Evolutionary conservation across 2,888 invertebrate species (phyloP).

Genomic region (Hesperia comma): DNA sequence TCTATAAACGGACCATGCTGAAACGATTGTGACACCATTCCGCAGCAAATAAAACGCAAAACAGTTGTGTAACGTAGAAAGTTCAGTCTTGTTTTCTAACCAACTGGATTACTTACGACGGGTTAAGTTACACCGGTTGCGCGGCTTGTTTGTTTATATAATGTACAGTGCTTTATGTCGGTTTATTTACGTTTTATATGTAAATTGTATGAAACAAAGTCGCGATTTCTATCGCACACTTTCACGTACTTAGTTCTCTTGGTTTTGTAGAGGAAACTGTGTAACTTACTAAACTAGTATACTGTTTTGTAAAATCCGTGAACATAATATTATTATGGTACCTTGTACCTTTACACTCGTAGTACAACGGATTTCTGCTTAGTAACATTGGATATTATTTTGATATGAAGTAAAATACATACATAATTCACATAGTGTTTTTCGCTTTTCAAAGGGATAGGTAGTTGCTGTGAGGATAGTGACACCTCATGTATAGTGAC

Average conservation of each 20-base stretch:
- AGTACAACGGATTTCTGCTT: no score
- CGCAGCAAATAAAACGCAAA: conserved; percentile 61
- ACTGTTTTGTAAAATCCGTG: no score
- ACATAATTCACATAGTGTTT: no score
- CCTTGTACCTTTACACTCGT: no score
- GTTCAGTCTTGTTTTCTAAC: conserved; percentile 47
- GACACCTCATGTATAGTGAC: no score
- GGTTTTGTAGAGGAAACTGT: no score
- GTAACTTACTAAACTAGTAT: no score
- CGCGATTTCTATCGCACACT: not conserved
- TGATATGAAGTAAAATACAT: no score
- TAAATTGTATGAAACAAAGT: not conserved
- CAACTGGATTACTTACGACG: conserved; percentile 28
- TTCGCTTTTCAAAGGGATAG: no score
- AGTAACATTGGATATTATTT: no score
- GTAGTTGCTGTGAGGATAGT: no score
- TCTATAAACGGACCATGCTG: conserved; percentile 9
- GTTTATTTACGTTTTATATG: conserved; percentile 43
- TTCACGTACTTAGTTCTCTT: not conserved
- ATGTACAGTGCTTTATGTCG: conserved; percentile 1
- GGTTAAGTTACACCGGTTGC: conserved; percentile 21
- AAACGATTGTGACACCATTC: conserved; percentile 55
- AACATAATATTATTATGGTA: no score
- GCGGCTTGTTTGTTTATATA: conserved; percentile 5
- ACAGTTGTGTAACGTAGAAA: conserved; percentile 65